Evolutionary conservation across 2,888 invertebrate genomes (phyloP).

Genomic region (Drosophila kanekoi): DNA sequence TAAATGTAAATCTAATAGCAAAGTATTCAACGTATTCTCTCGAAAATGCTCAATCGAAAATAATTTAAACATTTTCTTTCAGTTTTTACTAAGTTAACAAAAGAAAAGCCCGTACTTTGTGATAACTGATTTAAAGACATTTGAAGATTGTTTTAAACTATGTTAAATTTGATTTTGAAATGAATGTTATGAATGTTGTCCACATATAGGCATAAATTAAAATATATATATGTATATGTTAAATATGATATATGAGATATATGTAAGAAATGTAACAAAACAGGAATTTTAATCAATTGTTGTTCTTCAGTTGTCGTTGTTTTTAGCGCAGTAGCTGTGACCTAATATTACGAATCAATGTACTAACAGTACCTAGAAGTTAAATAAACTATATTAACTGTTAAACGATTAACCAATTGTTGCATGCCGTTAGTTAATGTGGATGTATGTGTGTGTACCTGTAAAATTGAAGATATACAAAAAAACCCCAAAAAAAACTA

Average conservation of each 20-base stretch:
- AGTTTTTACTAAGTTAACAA: constrained; percentile 14
- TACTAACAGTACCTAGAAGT: constrained; percentile 35
- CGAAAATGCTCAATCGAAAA: constrained; percentile 27
- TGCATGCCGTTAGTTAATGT: constrained; percentile 72
- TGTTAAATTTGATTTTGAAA: constrained; percentile 32
- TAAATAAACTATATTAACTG: constrained; percentile 13
- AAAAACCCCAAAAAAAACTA: not conserved
- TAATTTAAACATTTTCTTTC: constrained; percentile 14
- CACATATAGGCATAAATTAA: constrained; percentile 33
- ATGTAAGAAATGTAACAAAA: constrained; percentile 40
- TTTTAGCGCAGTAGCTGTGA: constrained; percentile 79
- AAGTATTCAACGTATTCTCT: constrained; percentile 23
- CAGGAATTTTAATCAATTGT: constrained; percentile 68
- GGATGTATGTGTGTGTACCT: constrained; percentile 72
- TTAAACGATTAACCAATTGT: constrained; percentile 50
- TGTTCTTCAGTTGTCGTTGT: constrained; percentile 61
- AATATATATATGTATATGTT: constrained; percentile 10
- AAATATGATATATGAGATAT: constrained; percentile 6
- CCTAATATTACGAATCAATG: constrained; percentile 48
- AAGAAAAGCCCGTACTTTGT: constrained; percentile 64
- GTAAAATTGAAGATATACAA: constrained; percentile 42
- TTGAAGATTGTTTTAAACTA: constrained; percentile 57
- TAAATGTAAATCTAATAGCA: constrained; percentile 36
- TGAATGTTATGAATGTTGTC: constrained; percentile 38
- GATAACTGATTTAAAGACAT: constrained; percentile 74